These are phyloP conservation scores for Phyto melanocephala DNA, from an alignment of 2,888 invertebrate species.

Conservation along the genomic window DNA sequence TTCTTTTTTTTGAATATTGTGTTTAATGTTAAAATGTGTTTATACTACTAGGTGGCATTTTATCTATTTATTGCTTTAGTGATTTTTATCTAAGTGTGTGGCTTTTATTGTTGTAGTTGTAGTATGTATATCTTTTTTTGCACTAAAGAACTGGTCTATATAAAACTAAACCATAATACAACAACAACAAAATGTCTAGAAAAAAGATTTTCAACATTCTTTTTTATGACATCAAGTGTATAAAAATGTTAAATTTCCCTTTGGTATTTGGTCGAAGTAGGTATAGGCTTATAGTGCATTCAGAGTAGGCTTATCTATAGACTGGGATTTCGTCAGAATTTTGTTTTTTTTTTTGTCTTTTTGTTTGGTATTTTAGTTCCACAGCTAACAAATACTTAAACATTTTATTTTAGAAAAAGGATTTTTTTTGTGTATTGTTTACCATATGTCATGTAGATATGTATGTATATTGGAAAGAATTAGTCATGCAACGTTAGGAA, in stretches of 20 bases:
- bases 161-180: constrained; percentile 18
- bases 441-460: too few relatives aligned
- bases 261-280: constrained; percentile 40
- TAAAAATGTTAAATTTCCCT: constrained; percentile 61
- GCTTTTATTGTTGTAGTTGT: constrained; percentile 60
- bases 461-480: constrained; percentile 10
- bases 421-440: neutral
- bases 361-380: constrained; percentile 7
- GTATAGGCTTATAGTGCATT: constrained; percentile 29
- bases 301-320: constrained; percentile 58
- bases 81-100: constrained; percentile 75
- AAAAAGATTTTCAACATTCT: constrained; percentile 62
- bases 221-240: constrained; percentile 69
- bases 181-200: neutral
- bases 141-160: constrained; percentile 60
- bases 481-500: constrained; percentile 53
- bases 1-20: constrained; percentile 58
- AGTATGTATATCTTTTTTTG: constrained; percentile 47
- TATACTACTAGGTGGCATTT: constrained; percentile 70
- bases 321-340: constrained; percentile 60
- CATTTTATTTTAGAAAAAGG: constrained; percentile 35
- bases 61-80: constrained; percentile 77
- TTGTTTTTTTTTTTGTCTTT: constrained; percentile 17
- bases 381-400: constrained; percentile 39
- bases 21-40: constrained; percentile 55